A percentile compares a stretch with the other conserved stretches of the same genome.
Conservation (phyloP, 2,888 invertebrate genomes). For the Heliconius hortense region DNA sequence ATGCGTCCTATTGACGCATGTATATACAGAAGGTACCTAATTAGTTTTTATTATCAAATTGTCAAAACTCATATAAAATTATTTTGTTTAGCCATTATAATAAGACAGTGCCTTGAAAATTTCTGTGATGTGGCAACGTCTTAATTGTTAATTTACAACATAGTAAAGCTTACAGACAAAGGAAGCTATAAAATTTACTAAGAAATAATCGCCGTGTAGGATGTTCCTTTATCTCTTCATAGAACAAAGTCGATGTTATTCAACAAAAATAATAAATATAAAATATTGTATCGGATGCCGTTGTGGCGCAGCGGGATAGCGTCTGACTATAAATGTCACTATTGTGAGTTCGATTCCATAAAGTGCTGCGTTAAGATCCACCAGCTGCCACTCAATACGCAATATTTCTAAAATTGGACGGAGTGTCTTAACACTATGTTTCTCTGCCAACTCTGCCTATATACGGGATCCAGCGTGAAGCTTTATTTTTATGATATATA, state of each 20-base stretch:
- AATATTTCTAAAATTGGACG: too few relatives aligned
- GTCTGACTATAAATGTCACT: background rate
- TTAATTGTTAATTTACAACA: conserved; percentile 65
- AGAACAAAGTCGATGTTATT: conserved; percentile 16
- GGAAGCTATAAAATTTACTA: conserved; percentile 35
- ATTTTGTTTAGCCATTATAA: conserved; percentile 32
- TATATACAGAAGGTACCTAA: background rate
- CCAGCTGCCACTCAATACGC: too few relatives aligned
- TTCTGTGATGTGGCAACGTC: conserved; percentile 37
- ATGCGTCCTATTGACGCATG: background rate
- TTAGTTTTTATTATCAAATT: background rate
- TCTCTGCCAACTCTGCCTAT: background rate
- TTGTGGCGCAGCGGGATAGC: background rate
- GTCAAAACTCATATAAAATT: conserved; percentile 37
- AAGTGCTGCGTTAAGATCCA: too few relatives aligned
- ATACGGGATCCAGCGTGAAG: background rate
- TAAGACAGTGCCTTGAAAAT: conserved; percentile 25
- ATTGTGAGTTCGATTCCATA: background rate
- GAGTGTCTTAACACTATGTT: too few relatives aligned
- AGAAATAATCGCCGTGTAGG: conserved; percentile 26
- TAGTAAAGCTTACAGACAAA: conserved; percentile 36
- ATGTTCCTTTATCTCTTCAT: conserved; percentile 23
- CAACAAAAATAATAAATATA: background rate
- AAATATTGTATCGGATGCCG: background rate
- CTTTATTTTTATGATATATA: background rate